Base-by-base conservation (phyloP, 2,888 invertebrate species). In the Eubasilissa splendida region DNA sequence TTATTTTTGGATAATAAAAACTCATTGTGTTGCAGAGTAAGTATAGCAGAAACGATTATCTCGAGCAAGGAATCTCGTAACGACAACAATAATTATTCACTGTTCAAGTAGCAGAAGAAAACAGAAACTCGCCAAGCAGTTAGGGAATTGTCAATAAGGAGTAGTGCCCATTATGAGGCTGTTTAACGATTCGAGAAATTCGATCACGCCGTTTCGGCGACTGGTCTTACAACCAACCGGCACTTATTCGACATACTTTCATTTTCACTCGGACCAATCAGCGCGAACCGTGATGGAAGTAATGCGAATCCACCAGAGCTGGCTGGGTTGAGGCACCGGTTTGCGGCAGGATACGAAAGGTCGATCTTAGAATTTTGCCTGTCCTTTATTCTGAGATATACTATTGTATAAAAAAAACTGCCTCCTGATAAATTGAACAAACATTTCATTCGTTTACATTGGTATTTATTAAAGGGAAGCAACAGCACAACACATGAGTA, bases 201-300 rank as follows among this genome's bases (percentile, higher is more conserved):
- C 71, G 56, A 56, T 71, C 56, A 14, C 10, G 42, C 3, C 33
- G 31, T 56, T 54, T 71, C 31, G 33, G 12, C n/a, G 63, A 56
- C 71, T 54, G 71, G 71, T 71, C 71, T 71, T 33, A 71, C 56
- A 22, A 71, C 71, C 54, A 54, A 22, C 71, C 53, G 56, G 71
- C 68, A n/a, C 50, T 52, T 54, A 31, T 54, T 33, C 12, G 54
- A 14, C 71, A 54, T 71, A 71, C 71, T 71, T 71, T 71, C 71
- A 31, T 71, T 71, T 71, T 71, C 56, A 10, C 54, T 71, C 71
- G 31, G 71, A 31, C 56, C 71, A 71, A 71, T 71, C 31, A 31
- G 63, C 33, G 56, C 10, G 33, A 11, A 56, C 33, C 54, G 71
- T 56, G 54, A 71, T 71, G 31, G 71, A 63, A 14, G 2, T 63